phyloP scores from a whole-genome alignment of 2,797 vertebrate species.

The Hirundo rustica region DNA sequence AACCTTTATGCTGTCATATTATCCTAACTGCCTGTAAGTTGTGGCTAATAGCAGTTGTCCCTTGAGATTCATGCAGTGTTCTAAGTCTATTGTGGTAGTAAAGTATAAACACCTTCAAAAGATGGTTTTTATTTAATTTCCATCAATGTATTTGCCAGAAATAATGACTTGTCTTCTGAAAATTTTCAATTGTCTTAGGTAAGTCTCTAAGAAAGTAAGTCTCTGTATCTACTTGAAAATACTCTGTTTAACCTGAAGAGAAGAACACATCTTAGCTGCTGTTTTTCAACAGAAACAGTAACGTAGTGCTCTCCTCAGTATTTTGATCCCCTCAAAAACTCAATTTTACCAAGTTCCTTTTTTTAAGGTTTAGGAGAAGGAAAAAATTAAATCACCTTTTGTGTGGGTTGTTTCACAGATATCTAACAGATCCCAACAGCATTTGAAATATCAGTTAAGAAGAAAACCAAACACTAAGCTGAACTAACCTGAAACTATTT shows the following conservation, averaged over 20 bases:
- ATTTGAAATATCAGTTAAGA: background rate
- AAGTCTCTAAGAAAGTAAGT: background rate
- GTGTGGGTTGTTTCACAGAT: background rate
- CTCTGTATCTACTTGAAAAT: background rate
- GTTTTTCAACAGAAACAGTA: background rate
- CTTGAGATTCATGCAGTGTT: background rate
- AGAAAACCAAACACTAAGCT: background rate
- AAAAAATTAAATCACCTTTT: background rate
- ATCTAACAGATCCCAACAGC: background rate
- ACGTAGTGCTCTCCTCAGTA: background rate
- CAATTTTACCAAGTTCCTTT: background rate
- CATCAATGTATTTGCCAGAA: background rate
- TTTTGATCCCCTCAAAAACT: background rate
- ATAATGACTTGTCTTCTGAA: background rate
- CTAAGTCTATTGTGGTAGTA: background rate
- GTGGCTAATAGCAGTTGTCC: background rate
- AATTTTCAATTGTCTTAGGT: background rate
- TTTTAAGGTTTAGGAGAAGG: background rate
- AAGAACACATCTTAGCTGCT: background rate
- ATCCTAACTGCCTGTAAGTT: background rate
- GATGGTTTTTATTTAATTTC: background rate
- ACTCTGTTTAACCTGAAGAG: background rate
- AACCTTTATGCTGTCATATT: background rate
- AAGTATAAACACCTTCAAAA: background rate
- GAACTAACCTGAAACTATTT: background rate